Evolutionary conservation across 2,113 vertebrate species (phyloP).

Genomic region (Hippocampus guttulatus): DNA sequence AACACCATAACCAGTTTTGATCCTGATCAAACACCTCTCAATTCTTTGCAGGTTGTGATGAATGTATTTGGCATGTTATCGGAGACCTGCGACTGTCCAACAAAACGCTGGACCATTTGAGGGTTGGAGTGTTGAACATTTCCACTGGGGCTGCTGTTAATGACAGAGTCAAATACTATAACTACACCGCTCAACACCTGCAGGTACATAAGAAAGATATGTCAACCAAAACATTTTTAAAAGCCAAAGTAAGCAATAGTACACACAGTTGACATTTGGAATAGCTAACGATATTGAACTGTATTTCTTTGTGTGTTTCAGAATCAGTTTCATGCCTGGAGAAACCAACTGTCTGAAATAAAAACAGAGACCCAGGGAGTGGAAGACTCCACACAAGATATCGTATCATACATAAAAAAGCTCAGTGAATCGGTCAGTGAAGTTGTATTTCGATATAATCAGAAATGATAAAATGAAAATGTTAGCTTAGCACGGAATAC

Average conservation of each 20-base stretch:
- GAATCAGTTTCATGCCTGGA: conserved; percentile 79
- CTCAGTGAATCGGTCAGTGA: conserved; percentile 75
- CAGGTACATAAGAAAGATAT: conserved; percentile 55
- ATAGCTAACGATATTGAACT: neutral
- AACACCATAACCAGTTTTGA: neutral
- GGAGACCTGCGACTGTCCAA: conserved; percentile 81
- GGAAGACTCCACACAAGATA: conserved; percentile 62
- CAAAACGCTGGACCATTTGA: conserved; percentile 82
- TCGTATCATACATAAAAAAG: conserved; percentile 69
- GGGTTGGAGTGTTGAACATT: conserved; percentile 80
- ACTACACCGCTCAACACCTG: conserved; percentile 78
- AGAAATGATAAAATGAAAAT: neutral
- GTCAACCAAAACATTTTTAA: neutral
- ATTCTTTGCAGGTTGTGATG: conserved; percentile 81
- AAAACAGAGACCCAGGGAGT: conserved; percentile 69
- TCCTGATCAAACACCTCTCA: neutral
- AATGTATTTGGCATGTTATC: conserved; percentile 92
- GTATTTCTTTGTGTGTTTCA: conserved; percentile 39
- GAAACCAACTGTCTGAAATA: conserved; percentile 72
- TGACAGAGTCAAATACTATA: conserved; percentile 82
- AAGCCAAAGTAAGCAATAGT: neutral
- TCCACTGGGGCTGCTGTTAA: conserved; percentile 89
- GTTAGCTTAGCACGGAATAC: neutral
- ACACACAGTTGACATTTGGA: neutral
- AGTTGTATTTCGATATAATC: neutral